Evolutionary conservation across 2,113 vertebrate species (phyloP), one percentile per base, ranked within the genome.

Genomic region (Ursus arctos): DNA sequence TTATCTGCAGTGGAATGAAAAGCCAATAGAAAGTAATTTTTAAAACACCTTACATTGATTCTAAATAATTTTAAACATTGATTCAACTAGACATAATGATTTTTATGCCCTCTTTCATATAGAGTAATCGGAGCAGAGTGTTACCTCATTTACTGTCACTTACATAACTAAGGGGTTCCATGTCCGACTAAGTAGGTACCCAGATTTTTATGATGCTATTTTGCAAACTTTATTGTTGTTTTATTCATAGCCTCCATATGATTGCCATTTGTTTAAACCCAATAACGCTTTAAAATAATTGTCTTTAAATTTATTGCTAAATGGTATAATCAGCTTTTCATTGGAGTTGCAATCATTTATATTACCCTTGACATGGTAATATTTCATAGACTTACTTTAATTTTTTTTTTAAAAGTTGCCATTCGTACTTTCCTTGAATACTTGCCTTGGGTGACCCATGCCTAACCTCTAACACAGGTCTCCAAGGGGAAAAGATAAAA

Each of bases 201-300:
- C 43, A 43, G 65, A 83, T 55, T 74, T 65, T 89, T 63, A 65
- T 74, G 77, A 74, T 21, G 12, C n/a, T 83, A 26, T 74, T 89
- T 83, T 74, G 43, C 40, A 89, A 82, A 89, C 53, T 55, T 82
- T 61, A 61, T 81, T 53, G 31, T 47, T 88, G 24, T 89, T 82
- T 82, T 82, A 82, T 89, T 94, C 43, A 53, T 94, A 82, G 18
- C 24, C 65, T 82, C 55, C 63, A 63, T 74, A 53, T 82, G 53
- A 74, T 43, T 51, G 19, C 55, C 74, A 85, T 76, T 84, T 76
- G 12, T 76, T 76, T 53, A 93, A 76, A 13, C n/a, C 57, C 92
- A 84, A 55, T 83, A 89, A 74, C 10, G 33, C 26, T 89, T 83
- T 89, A 83, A 83, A 95, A 83, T 74, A 82, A 74, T 55, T 74